Percentiles rank a stretch among this genome's conserved stretches.
Evolutionary conservation across 2,888 invertebrate genomes (phyloP).

Genomic region (Zootermopsis nevadensis): DNA sequence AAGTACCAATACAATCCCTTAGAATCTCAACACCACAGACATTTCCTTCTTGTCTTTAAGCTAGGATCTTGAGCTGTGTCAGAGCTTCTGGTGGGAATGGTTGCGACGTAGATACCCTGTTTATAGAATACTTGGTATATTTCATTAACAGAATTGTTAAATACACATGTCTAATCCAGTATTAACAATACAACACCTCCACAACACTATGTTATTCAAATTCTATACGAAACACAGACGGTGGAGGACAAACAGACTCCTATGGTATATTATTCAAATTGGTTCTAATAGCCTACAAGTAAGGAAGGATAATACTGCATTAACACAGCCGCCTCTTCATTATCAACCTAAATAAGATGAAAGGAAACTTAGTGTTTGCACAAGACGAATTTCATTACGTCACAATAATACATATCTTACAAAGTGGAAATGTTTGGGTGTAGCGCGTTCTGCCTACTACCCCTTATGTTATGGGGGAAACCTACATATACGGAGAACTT

Average conservation of each 20-base stretch:
- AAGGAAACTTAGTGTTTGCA: neutral
- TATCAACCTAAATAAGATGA: slow-evolving; percentile 11
- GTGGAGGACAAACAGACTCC: neutral
- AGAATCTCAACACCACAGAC: neutral
- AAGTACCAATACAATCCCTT: too few relatives aligned
- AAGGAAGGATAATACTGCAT: neutral
- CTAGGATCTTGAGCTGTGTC: too few relatives aligned
- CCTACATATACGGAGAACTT: too few relatives aligned
- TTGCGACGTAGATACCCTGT: neutral
- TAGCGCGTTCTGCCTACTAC: too few relatives aligned
- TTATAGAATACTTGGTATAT: neutral
- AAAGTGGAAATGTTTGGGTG: neutral
- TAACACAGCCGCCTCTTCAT: neutral
- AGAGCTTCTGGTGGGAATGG: too few relatives aligned
- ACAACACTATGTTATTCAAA: neutral
- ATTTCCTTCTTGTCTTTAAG: too few relatives aligned
- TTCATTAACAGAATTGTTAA: neutral
- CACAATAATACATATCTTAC: neutral
- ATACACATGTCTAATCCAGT: neutral
- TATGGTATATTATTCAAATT: slow-evolving; percentile 4
- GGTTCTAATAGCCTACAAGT: slow-evolving; percentile 16
- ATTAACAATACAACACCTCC: neutral
- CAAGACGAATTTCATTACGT: slow-evolving; percentile 8
- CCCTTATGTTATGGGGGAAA: too few relatives aligned
- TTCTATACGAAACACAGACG: neutral